phyloP scores from a whole-genome alignment of 2,888 invertebrate species.

The Lordiphosa fenestrarum region DNA sequence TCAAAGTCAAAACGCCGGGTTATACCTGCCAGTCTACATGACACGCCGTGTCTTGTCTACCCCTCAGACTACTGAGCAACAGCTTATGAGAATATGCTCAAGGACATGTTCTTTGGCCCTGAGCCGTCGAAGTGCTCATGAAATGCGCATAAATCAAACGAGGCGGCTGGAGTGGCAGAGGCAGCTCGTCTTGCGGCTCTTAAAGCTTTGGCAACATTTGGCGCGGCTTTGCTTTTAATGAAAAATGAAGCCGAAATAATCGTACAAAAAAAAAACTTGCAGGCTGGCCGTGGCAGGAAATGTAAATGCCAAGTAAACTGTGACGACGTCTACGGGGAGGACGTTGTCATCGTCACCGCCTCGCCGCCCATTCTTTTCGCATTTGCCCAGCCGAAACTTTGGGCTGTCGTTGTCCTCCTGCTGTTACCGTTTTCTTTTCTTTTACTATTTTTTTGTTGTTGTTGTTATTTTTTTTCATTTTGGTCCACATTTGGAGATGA shows the following conservation, averaged over 20 bases:
- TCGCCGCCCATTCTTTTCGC: conserved; percentile 54
- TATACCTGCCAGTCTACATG: too few relatives aligned
- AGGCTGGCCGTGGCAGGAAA: conserved; percentile 29
- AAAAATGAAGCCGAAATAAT: conserved; percentile 67
- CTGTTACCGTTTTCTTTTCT: conserved; percentile 18
- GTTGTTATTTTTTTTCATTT: conserved; percentile 10
- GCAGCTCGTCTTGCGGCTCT: conserved; percentile 13
- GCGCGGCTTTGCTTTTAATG: conserved; percentile 51
- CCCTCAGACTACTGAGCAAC: conserved; percentile 21
- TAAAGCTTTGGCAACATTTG: conserved; percentile 46
- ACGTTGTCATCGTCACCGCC: conserved; percentile 10
- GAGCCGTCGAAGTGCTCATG: conserved; percentile 39
- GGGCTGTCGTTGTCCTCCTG: conserved; percentile 6
- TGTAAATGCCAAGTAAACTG: conserved; percentile 61
- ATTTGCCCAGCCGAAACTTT: conserved; percentile 65
- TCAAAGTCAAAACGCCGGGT: too few relatives aligned
- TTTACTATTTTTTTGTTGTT: conserved; percentile 6
- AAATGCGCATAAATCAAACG: conserved; percentile 54
- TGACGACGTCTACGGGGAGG: conserved; percentile 30
- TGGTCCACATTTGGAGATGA: conserved; percentile 60
- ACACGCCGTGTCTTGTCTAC: not conserved
- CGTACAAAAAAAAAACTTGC: conserved; percentile 42
- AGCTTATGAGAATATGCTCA: conserved; percentile 29
- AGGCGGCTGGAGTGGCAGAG: conserved; percentile 3
- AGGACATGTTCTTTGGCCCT: conserved; percentile 31